Conservation (phyloP, 2,113 vertebrate genomes). For the Labeo rohita region DNA sequence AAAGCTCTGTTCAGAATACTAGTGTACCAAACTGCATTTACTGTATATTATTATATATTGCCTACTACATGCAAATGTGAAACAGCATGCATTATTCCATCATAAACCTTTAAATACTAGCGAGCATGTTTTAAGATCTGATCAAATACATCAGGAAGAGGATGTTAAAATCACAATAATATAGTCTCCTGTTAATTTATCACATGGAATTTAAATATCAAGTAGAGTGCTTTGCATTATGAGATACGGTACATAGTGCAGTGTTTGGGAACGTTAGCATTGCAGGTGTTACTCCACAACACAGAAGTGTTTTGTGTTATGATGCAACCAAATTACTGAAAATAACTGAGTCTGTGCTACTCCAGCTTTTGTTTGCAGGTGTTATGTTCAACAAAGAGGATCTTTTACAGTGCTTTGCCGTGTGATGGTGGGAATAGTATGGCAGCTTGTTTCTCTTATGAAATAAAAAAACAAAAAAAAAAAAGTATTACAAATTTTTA, state of each 20-base stretch:
- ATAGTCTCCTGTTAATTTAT: background rate
- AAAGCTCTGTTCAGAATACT: slow-evolving; percentile 68
- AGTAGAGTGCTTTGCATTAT: background rate
- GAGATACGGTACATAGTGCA: background rate
- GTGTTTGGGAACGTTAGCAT: too few species aligned
- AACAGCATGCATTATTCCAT: background rate
- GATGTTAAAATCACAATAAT: too few species aligned
- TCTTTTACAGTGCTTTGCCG: background rate
- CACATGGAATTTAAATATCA: background rate
- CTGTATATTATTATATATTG: background rate
- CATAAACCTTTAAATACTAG: too few species aligned
- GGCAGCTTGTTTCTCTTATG: too few species aligned
- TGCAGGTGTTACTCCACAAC: background rate
- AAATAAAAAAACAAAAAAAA: too few species aligned
- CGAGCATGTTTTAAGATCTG: too few species aligned
- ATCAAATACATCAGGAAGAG: too few species aligned
- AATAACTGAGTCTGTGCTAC: background rate
- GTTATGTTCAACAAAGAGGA: background rate
- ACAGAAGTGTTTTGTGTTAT: too few species aligned
- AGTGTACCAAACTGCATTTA: slow-evolving; percentile 26
- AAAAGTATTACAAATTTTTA: too few species aligned
- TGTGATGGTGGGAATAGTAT: too few species aligned
- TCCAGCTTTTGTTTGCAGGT: background rate
- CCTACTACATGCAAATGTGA: background rate
- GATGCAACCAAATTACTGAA: background rate